phyloP scores from a whole-genome alignment of 92 coral and sea anemone species.

The Pocillopora meandrina region DNA sequence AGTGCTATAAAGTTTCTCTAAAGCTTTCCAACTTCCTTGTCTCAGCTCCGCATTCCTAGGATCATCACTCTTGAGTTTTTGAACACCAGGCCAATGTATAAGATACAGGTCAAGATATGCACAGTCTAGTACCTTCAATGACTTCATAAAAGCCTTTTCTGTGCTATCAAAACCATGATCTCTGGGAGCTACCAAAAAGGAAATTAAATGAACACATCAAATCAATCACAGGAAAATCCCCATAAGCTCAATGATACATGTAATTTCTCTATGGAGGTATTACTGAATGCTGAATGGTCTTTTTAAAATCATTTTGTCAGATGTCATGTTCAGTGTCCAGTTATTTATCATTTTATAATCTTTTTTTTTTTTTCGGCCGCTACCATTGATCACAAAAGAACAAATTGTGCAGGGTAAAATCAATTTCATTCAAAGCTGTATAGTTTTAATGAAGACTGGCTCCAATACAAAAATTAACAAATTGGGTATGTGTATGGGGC shows the following conservation, averaged over 20 bases:
- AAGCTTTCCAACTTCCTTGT: conserved; percentile 85
- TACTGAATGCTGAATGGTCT: no score
- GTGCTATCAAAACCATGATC: conserved; percentile 85
- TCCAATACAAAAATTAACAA: no score
- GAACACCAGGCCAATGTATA: conserved; percentile 97
- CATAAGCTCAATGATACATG: no score
- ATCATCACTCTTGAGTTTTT: conserved; percentile 81
- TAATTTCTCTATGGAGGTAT: no score
- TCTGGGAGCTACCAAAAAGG: conserved; percentile 64
- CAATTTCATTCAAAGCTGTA: neutral
- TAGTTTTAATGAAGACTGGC: no score
- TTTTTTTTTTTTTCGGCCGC: no score
- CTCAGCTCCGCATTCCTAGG: conserved; percentile 75
- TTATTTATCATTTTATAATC: no score
- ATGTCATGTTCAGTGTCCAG: no score
- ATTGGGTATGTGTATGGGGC: no score
- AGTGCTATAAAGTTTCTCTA: conserved; percentile 79
- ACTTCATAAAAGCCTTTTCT: conserved; percentile 70
- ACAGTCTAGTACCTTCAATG: conserved; percentile 72
- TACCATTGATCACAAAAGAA: no score
- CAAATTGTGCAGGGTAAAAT: neutral
- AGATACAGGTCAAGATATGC: conserved; percentile 88
- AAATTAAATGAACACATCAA: neutral
- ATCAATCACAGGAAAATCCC: no score
- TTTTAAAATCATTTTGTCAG: no score